Conservation (phyloP, 1,140 invertebrate genomes). For the Drosophila azteca region DNA sequence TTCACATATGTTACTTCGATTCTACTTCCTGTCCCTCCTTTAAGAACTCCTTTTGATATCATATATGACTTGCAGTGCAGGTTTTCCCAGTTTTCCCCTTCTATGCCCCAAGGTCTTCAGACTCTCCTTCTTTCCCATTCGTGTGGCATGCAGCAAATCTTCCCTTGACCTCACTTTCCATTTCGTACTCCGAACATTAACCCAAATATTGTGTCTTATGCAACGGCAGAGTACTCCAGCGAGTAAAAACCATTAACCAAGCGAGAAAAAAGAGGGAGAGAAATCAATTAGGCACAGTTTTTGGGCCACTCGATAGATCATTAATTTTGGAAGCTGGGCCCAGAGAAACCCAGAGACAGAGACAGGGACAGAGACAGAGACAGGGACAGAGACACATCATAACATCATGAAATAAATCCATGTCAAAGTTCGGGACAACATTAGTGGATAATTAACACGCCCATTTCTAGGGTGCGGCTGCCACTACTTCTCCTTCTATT, state of each 20-base stretch:
- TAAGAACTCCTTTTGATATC: no score
- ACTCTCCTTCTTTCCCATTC: no score
- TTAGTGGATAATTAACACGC: conserved; percentile 80
- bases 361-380: not conserved
- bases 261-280: not conserved
- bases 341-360: no score
- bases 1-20: no score
- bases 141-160: no score
- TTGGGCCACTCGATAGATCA: conserved; percentile 36
- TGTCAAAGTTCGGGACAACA: conserved; percentile 74
- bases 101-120: no score
- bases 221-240: conserved; percentile 6
- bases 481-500: no score
- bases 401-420: conserved; percentile 22
- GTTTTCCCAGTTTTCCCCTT: no score
- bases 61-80: no score
- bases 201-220: conserved; percentile 11
- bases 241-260: conserved; percentile 20
- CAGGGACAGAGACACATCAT: conserved; percentile 12
- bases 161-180: conserved; percentile 20
- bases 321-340: conserved; percentile 18
- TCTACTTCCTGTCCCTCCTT: no score
- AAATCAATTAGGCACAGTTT: conserved; percentile 55
- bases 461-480: conserved; percentile 39
- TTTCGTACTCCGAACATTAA: conserved; percentile 28